Conservation (phyloP, 2,888 invertebrate genomes). For the Ametastegia equiseti region DNA sequence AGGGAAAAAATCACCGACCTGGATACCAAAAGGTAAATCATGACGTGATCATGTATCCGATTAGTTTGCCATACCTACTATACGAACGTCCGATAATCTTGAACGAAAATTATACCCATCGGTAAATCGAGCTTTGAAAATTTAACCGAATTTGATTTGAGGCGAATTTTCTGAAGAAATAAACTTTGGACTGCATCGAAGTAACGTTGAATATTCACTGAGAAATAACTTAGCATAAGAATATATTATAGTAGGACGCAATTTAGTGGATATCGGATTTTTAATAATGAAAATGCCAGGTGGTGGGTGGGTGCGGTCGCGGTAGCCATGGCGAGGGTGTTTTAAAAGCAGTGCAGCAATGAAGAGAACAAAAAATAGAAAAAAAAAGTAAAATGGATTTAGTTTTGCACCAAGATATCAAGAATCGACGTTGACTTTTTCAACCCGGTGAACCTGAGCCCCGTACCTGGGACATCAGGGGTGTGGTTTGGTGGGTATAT, state of each 20-base stretch:
- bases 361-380: background rate
- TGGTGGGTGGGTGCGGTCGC: background rate
- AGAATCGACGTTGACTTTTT: conserved; percentile 11
- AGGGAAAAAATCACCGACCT: conserved; percentile 27
- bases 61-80: conserved; percentile 15
- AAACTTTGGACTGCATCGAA: too few species aligned
- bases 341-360: background rate
- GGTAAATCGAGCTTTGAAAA: background rate
- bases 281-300: conserved; percentile 25
- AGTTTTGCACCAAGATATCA: background rate
- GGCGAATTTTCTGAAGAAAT: too few species aligned
- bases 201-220: background rate
- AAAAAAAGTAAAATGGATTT: background rate
- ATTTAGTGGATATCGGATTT: conserved; percentile 37
- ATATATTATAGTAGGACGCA: conserved; percentile 17
- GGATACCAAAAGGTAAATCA: conserved; percentile 29
- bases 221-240: background rate
- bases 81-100: background rate
- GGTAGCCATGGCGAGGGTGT: background rate
- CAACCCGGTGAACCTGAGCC: background rate
- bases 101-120: too few species aligned
- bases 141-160: too few species aligned
- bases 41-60: conserved; percentile 38
- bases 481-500: too few species aligned
- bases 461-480: background rate